Evolutionary conservation across 2,113 vertebrate genomes (phyloP).

Genomic region (Abramis brama): DNA sequence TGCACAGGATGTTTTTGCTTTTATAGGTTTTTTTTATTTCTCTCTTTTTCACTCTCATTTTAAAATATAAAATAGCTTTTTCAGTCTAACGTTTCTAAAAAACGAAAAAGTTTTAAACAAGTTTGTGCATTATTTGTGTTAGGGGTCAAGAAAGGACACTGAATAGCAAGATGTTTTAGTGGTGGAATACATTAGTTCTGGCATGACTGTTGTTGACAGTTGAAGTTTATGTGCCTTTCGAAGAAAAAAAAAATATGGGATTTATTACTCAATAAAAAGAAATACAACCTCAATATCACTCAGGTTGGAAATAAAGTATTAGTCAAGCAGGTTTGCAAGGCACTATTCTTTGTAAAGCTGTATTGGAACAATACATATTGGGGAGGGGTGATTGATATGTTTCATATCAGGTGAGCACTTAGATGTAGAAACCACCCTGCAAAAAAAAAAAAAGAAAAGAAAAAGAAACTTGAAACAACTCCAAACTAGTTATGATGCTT

Average conservation of each 20-base stretch:
- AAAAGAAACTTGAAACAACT: not conserved
- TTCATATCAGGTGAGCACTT: not conserved
- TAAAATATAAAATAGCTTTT: constrained; percentile 10
- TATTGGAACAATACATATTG: not conserved
- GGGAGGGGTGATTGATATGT: not conserved
- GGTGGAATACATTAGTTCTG: not conserved
- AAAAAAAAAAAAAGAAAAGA: too few species aligned
- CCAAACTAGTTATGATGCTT: not conserved
- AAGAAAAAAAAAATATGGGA: not conserved
- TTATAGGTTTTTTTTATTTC: not conserved
- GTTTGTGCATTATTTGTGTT: not conserved
- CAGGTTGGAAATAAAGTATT: not conserved
- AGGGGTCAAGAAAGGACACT: not conserved
- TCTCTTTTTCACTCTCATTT: not conserved
- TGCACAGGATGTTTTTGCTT: constrained; percentile 3
- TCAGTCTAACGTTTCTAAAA: not conserved
- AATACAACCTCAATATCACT: constrained; percentile 1
- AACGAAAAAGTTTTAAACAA: not conserved
- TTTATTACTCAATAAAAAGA: not conserved
- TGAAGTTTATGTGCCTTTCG: not conserved
- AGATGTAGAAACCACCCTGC: not conserved
- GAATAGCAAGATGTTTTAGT: not conserved
- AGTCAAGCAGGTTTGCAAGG: not conserved
- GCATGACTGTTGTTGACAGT: not conserved
- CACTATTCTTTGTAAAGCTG: not conserved